Evolutionary conservation across 2,113 vertebrate species (phyloP).

Genomic region (Vidua chalybeata): DNA sequence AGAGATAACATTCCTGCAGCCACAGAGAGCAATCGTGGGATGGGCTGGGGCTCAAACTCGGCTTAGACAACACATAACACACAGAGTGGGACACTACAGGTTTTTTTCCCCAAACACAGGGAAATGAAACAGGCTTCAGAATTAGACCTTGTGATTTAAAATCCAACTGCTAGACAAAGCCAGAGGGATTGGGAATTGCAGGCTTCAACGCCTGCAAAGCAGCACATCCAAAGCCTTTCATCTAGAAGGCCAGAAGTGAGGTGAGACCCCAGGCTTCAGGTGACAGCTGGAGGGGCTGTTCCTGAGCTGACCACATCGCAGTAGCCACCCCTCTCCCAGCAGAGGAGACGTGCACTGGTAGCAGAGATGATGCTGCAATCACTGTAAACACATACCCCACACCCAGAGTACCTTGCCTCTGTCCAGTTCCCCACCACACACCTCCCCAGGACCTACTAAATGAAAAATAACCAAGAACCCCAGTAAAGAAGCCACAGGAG

Average conservation of each 20-base stretch:
- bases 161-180: neutral
- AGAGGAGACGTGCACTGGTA: neutral
- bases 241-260: neutral
- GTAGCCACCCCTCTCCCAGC: neutral
- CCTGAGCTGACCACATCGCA: fast-evolving
- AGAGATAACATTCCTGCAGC: constrained; percentile 39
- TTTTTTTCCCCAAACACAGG: neutral
- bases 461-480: neutral
- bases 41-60: neutral
- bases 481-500: neutral
- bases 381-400: fast-evolving
- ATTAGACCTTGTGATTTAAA: neutral
- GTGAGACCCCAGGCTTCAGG: neutral
- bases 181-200: neutral
- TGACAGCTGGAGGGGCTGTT: neutral
- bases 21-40: neutral
- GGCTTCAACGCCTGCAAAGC: neutral
- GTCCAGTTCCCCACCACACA: neutral
- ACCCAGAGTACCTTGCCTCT: neutral
- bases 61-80: neutral
- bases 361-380: neutral
- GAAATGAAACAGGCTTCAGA: neutral
- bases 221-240: neutral
- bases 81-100: neutral
- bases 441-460: neutral